A percentile compares a stretch with the other conserved stretches of the same genome.
These are phyloP conservation scores for Crossaster papposus DNA, from an alignment of 53 echinoderm and acorn worm genomes.

Conservation along the genomic window DNA sequence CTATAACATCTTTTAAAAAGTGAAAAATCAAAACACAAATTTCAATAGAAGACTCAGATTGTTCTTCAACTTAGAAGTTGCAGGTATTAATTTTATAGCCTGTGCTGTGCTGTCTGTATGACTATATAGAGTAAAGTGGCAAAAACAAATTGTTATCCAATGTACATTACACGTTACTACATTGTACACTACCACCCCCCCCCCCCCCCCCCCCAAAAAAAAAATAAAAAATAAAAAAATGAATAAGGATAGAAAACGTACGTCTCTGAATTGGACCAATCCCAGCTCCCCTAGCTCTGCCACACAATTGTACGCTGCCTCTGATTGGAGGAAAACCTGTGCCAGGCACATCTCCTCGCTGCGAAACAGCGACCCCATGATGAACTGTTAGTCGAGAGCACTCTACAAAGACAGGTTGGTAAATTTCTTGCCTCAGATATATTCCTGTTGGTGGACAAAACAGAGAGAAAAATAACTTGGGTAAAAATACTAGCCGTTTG, in stretches of 20 bases:
- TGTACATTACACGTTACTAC: too few relatives aligned
- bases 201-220: too few relatives aligned
- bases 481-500: background rate
- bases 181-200: too few relatives aligned
- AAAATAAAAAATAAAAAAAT: background rate
- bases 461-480: background rate
- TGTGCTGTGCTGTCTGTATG: too few relatives aligned
- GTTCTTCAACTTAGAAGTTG: background rate
- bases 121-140: too few relatives aligned
- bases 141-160: too few relatives aligned
- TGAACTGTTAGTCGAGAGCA: background rate
- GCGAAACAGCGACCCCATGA: conserved; percentile 89
- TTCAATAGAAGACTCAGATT: background rate
- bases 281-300: conserved; percentile 97
- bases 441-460: conserved; percentile 20
- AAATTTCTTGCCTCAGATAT: background rate
- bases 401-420: conserved; percentile 2
- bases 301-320: conserved; percentile 94
- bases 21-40: background rate
- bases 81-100: too few relatives aligned
- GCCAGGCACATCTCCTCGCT: conserved; percentile 96
- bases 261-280: conserved; percentile 97
- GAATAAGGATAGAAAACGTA: conserved; percentile 25
- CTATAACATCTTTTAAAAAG: background rate
- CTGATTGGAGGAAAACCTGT: conserved; percentile 94